A percentile compares a stretch with the other conserved stretches of the same genome.
Evolutionary conservation across 1,140 invertebrate species (phyloP).

Genomic region (Pseudomyrmex dendroicus): DNA sequence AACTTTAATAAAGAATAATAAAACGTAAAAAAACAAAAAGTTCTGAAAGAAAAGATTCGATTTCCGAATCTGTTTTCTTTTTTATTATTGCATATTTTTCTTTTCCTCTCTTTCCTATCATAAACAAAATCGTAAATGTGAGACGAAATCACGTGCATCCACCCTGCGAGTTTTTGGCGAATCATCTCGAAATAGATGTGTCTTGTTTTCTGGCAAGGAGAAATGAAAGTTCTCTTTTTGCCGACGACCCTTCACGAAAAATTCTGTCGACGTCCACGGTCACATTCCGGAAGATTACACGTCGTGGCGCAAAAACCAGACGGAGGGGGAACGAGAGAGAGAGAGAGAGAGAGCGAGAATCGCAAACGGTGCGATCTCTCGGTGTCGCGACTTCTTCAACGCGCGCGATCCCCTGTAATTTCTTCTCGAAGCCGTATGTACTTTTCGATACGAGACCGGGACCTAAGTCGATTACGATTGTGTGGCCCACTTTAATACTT

Average conservation of each 20-base stretch:
- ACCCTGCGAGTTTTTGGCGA: conserved; percentile 16
- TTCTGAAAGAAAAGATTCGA: conserved; percentile 2
- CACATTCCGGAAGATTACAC: conserved; percentile 46
- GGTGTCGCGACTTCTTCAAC: conserved; percentile 50
- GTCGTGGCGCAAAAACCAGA: conserved; percentile 11
- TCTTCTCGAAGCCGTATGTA: conserved; percentile 50
- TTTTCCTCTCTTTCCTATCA: not conserved
- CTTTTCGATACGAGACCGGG: conserved; percentile 6
- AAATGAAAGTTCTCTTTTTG: conserved; percentile 7
- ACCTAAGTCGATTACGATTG: conserved; percentile 42
- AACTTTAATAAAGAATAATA: conserved; percentile 56
- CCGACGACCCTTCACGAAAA: conserved; percentile 6
- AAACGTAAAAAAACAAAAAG: not conserved
- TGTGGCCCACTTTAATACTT: conserved; percentile 21
- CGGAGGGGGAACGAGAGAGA: not conserved
- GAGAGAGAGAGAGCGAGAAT: not conserved
- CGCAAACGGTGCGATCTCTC: conserved; percentile 30
- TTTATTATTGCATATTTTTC: not conserved
- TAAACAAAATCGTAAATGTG: not conserved
- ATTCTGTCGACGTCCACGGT: conserved; percentile 16
- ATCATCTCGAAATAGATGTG: conserved; percentile 3
- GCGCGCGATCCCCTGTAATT: conserved; percentile 54
- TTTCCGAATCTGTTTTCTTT: not conserved
- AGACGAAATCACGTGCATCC: not conserved
- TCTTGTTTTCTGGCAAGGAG: not conserved